phyloP scores from a whole-genome alignment of 1,140 invertebrate genomes.

The Pararge aegeria region DNA sequence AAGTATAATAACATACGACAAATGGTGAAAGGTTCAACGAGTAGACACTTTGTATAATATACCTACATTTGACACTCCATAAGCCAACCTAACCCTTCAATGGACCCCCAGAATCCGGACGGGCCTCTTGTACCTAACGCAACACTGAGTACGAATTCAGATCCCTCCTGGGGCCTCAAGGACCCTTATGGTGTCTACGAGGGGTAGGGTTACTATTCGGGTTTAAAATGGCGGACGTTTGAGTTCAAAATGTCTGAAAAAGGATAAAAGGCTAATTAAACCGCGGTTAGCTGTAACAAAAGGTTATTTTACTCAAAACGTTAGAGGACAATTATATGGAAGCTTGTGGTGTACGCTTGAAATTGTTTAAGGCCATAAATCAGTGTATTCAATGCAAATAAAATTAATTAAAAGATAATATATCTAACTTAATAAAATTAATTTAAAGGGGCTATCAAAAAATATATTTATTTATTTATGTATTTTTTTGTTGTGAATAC shows the following conservation, averaged over 20 bases:
- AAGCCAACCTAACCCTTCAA: constrained; percentile 24
- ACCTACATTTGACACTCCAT: constrained; percentile 24
- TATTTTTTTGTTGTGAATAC: no score
- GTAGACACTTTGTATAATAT: not conserved
- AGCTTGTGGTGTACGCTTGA: no score
- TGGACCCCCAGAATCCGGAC: constrained; percentile 18
- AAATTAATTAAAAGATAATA: no score
- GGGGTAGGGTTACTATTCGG: constrained; percentile 24
- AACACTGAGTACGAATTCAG: constrained; percentile 24
- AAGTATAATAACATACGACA: no score
- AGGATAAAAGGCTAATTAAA: constrained; percentile 7
- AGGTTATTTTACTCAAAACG: not conserved
- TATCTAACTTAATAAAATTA: no score
- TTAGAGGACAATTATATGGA: not conserved
- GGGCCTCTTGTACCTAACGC: constrained; percentile 29
- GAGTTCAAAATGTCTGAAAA: not conserved
- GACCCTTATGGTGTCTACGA: constrained; percentile 32
- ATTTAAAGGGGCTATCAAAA: no score
- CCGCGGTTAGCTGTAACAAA: constrained; percentile 5
- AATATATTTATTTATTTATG: no score
- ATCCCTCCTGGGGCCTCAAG: constrained; percentile 21
- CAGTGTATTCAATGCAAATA: no score
- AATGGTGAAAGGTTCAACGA: no score
- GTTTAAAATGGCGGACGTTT: constrained; percentile 5
- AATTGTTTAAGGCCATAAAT: no score